These are phyloP conservation scores for Proisotoma minuta DNA, from an alignment of 2,888 invertebrate species.

Conservation along the genomic window DNA sequence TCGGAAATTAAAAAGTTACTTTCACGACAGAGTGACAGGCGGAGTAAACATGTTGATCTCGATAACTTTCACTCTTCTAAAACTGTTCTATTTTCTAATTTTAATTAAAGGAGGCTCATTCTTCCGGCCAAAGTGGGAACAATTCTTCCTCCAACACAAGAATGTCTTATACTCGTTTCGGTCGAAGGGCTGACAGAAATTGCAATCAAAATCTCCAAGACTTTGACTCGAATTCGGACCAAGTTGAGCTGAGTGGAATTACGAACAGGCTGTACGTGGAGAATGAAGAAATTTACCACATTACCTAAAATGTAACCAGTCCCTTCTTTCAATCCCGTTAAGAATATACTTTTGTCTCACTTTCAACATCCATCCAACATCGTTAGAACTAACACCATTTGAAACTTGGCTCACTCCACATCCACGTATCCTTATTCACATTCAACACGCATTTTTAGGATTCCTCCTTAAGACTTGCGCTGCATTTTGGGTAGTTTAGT, in stretches of 20 bases:
- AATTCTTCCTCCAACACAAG: conserved; percentile 23
- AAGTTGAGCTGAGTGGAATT: conserved; percentile 47
- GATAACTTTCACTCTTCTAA: not conserved
- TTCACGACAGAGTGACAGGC: too few species aligned
- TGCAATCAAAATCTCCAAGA: conserved; percentile 32
- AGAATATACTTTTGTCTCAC: too few species aligned
- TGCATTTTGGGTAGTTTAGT: too few species aligned
- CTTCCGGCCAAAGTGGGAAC: not conserved
- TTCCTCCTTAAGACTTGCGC: too few species aligned
- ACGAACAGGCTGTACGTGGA: conserved; percentile 45
- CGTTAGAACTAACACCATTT: too few species aligned
- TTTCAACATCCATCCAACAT: too few species aligned
- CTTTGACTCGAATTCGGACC: conserved; percentile 33
- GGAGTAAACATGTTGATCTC: too few species aligned
- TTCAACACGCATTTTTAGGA: too few species aligned
- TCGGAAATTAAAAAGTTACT: too few species aligned
- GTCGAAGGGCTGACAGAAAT: conserved; percentile 20
- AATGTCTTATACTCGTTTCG: conserved; percentile 44
- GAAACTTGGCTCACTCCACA: too few species aligned
- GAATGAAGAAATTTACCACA: conserved; percentile 48
- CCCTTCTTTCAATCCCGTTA: too few species aligned
- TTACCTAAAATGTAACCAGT: conserved; percentile 42
- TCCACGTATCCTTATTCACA: too few species aligned
- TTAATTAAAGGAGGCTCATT: conserved; percentile 22
- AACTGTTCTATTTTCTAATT: conserved; percentile 13